Evolutionary conservation across 2,888 invertebrate genomes (phyloP).

Genomic region (Philereme transversata): DNA sequence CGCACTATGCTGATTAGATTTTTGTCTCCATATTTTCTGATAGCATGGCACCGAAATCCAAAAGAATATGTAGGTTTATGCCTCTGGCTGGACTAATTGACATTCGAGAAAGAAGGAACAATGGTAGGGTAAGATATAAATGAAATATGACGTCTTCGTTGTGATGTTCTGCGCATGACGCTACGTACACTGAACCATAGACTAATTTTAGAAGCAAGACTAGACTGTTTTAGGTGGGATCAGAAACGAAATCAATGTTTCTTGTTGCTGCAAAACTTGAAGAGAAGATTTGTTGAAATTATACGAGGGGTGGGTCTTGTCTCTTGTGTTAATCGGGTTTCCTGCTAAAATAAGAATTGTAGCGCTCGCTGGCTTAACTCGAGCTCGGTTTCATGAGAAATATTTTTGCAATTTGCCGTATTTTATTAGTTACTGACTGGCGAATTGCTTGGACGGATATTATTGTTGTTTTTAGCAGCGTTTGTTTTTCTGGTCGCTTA

Average conservation of each 20-base stretch:
- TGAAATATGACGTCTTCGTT: slow-evolving; percentile 49
- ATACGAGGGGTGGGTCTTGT: not conserved
- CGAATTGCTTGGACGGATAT: too few species aligned
- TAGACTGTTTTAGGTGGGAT: slow-evolving; percentile 12
- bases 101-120: slow-evolving; percentile 2
- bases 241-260: slow-evolving; percentile 15
- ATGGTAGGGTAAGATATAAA: slow-evolving; percentile 20
- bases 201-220: slow-evolving; percentile 28
- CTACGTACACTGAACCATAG: slow-evolving; percentile 42
- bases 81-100: not conserved
- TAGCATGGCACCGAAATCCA: not conserved
- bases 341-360: too few species aligned
- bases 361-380: too few species aligned
- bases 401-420: too few species aligned
- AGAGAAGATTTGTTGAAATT: not conserved
- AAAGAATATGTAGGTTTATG: not conserved
- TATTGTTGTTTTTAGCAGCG: too few species aligned
- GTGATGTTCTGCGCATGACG: slow-evolving; percentile 64
- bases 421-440: too few species aligned
- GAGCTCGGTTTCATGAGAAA: too few species aligned
- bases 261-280: slow-evolving; percentile 10
- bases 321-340: too few species aligned
- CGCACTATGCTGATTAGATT: slow-evolving; percentile 11
- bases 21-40: slow-evolving; percentile 1
- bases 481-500: too few species aligned